Conservation (phyloP, 1,140 invertebrate species). For the Drosophila kanapiae region DNA sequence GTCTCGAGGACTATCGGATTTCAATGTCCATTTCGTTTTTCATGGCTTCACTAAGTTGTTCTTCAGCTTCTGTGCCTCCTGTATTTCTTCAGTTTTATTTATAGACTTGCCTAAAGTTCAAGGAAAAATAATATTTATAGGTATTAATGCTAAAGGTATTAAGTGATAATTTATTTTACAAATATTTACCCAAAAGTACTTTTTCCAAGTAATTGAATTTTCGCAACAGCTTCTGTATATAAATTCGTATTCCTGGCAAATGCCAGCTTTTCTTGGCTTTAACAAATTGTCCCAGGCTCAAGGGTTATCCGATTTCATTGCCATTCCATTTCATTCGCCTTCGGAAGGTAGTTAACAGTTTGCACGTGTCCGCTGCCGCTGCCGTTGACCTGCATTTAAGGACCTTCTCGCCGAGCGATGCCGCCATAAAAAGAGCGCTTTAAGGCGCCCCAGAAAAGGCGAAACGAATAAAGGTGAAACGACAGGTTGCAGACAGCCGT, state of each 20-base stretch:
- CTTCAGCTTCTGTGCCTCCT: not conserved
- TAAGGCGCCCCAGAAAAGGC: slow-evolving; percentile 15
- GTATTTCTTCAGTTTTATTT: not conserved
- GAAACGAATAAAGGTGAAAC: slow-evolving; percentile 45
- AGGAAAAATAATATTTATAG: not conserved
- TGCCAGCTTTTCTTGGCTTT: slow-evolving; percentile 9
- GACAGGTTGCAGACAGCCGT: slow-evolving; percentile 55
- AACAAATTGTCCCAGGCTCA: slow-evolving; percentile 30
- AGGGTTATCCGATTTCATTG: slow-evolving; percentile 40
- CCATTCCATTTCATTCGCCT: slow-evolving; percentile 23
- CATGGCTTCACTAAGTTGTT: not conserved
- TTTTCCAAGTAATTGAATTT: slow-evolving; percentile 5
- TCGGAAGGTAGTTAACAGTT: slow-evolving; percentile 43
- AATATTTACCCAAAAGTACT: no score
- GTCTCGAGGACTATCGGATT: slow-evolving; percentile 29
- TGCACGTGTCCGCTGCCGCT: slow-evolving; percentile 45
- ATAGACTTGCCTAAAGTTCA: not conserved
- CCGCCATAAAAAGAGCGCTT: slow-evolving; percentile 39
- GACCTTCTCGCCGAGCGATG: slow-evolving; percentile 12
- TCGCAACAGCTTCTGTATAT: not conserved
- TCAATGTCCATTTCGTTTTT: slow-evolving; percentile 7
- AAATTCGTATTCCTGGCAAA: not conserved
- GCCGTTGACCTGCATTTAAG: slow-evolving; percentile 58
- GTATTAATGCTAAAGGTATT: not conserved
- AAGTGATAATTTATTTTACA: not conserved